These are phyloP conservation scores for Seladonia tumulorum DNA, from an alignment of 2,888 invertebrate species.

Conservation along the genomic window DNA sequence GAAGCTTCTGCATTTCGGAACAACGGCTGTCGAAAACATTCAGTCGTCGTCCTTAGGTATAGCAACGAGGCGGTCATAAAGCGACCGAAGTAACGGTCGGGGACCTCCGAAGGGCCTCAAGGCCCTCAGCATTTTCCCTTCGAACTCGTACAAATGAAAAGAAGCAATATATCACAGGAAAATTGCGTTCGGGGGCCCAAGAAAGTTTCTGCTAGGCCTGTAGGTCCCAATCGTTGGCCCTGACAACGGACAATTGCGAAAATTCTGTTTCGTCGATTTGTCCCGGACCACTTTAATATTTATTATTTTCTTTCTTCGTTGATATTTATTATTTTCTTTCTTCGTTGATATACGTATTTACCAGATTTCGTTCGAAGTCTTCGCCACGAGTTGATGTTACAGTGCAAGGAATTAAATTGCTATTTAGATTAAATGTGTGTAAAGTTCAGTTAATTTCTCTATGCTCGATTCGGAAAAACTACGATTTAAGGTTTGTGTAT, in stretches of 20 bases:
- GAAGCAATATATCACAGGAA: background rate
- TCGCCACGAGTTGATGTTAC: too few relatives aligned
- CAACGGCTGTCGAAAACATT: background rate
- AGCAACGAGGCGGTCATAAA: background rate
- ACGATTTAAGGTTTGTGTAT: too few relatives aligned
- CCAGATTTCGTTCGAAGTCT: too few relatives aligned
- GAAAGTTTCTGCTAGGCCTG: background rate
- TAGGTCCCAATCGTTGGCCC: background rate
- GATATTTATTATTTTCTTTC: too few relatives aligned
- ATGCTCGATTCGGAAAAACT: too few relatives aligned
- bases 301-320: too few relatives aligned
- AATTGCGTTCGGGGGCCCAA: background rate
- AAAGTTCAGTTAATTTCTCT: too few relatives aligned
- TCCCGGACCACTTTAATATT: too few relatives aligned
- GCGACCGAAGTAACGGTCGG: background rate
- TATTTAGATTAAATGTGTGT: too few relatives aligned
- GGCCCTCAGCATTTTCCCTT: background rate
- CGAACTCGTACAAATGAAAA: too few relatives aligned
- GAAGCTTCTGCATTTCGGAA: background rate
- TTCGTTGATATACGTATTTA: too few relatives aligned
- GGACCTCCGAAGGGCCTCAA: background rate
- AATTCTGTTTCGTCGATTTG: background rate
- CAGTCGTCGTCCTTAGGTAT: background rate
- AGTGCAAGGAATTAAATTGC: too few relatives aligned
- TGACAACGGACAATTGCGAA: background rate